These are phyloP conservation scores for Sceliomorpha sp. DNA, from an alignment of 2,888 invertebrate genomes.

Conservation along the genomic window DNA sequence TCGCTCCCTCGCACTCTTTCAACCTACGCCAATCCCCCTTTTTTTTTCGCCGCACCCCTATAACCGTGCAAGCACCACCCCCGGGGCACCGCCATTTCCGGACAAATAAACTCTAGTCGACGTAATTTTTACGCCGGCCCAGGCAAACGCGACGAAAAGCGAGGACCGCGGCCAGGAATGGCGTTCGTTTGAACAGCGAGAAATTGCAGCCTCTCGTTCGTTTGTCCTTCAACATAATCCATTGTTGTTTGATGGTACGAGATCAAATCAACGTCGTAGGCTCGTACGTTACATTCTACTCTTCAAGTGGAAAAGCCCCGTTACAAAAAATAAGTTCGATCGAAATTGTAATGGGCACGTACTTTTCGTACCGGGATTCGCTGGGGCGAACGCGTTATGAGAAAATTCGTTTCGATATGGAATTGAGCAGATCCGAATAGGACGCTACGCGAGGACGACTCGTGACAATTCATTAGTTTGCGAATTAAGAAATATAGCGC, in stretches of 20 bases:
- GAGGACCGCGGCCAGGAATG: constrained; percentile 65
- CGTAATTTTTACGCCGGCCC: constrained; percentile 88
- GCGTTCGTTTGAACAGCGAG: constrained; percentile 64
- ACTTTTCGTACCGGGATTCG: too few relatives aligned
- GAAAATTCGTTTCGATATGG: too few relatives aligned
- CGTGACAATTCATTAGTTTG: too few relatives aligned
- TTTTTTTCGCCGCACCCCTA: constrained; percentile 75
- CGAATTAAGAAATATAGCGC: too few relatives aligned
- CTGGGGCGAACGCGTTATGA: too few relatives aligned
- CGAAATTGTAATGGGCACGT: too few relatives aligned
- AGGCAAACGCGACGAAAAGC: constrained; percentile 79
- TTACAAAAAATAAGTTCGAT: too few relatives aligned
- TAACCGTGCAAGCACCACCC: constrained; percentile 76
- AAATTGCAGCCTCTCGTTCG: constrained; percentile 57
- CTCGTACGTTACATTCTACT: constrained; percentile 1
- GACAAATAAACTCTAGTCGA: constrained; percentile 83
- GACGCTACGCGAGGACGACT: too few relatives aligned
- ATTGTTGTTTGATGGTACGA: constrained; percentile 12
- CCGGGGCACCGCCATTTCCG: constrained; percentile 79
- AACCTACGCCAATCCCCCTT: constrained; percentile 71
- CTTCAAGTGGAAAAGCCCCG: too few relatives aligned
- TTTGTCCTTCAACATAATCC: constrained; percentile 34
- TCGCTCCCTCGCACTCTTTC: constrained; percentile 46
- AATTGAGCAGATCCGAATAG: too few relatives aligned
- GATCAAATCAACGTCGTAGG: constrained; percentile 3